These are phyloP conservation scores for Oryzias sinensis DNA, from an alignment of 2,797 vertebrate genomes.

Conservation along the genomic window DNA sequence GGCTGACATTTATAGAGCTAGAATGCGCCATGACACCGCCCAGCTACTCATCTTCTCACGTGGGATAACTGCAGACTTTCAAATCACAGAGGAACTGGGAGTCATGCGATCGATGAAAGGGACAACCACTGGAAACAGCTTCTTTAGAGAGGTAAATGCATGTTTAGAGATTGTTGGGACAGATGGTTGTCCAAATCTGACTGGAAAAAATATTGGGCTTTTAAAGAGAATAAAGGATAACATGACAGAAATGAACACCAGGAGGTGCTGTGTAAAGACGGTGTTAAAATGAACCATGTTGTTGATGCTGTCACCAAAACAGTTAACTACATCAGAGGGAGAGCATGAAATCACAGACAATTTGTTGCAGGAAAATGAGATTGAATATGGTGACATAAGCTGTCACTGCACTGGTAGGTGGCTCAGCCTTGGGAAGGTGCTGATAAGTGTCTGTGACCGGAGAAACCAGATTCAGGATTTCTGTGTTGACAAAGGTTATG, in stretches of 20 bases:
- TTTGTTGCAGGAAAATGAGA: too few species aligned
- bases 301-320: too few species aligned
- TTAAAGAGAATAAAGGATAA: background rate
- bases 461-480: background rate
- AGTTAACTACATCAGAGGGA: too few species aligned
- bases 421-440: conserved; percentile 1
- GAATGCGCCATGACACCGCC: too few species aligned
- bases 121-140: background rate
- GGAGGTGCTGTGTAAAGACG: too few species aligned
- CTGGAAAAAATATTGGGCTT: conserved; percentile 1
- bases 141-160: conserved; percentile 1
- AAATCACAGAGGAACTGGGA: conserved; percentile 4
- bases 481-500: background rate
- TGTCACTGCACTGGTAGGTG: background rate
- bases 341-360: too few species aligned
- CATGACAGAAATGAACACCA: background rate
- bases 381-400: too few species aligned
- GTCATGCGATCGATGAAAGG: conserved; percentile 3
- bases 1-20: too few species aligned
- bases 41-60: background rate
- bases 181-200: conserved; percentile 2
- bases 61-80: conserved; percentile 1
- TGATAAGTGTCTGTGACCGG: background rate
- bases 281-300: too few species aligned
- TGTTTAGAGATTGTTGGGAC: background rate